Percentiles rank a stretch among this genome's conserved stretches.
Conservation (phyloP, 1,140 invertebrate species). For the Mesaphorura yosii region DNA sequence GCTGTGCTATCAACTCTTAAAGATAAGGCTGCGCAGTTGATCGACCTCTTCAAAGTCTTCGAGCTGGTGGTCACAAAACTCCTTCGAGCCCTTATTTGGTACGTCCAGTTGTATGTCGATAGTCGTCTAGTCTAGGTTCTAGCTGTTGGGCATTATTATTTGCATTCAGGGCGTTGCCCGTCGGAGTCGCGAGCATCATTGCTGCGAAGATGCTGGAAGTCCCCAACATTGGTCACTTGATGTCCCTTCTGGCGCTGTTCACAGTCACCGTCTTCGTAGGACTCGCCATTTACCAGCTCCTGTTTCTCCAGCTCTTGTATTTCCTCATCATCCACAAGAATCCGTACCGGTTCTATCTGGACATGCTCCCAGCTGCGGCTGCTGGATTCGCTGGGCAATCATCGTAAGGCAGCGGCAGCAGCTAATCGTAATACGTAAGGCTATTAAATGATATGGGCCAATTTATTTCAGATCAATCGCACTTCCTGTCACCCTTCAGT, state of each 20-base stretch:
- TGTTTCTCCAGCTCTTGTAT: neutral
- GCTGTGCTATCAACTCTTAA: neutral
- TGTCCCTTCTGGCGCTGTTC: neutral
- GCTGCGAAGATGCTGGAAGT: neutral
- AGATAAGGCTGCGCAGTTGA: neutral
- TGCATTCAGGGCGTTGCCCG: neutral
- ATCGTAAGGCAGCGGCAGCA: too few species aligned
- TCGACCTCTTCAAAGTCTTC: neutral
- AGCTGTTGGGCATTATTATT: too few species aligned
- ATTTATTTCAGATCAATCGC: slow-evolving; percentile 43
- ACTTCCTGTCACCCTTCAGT: slow-evolving; percentile 50
- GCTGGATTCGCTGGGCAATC: slow-evolving; percentile 33
- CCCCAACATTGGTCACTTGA: neutral
- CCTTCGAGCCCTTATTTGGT: neutral
- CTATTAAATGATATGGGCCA: too few species aligned
- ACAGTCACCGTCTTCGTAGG: neutral
- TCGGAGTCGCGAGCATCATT: neutral
- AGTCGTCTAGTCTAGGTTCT: too few species aligned
- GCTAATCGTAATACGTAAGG: too few species aligned
- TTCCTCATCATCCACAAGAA: neutral
- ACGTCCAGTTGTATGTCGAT: too few species aligned
- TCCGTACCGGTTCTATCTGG: neutral
- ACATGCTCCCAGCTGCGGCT: neutral
- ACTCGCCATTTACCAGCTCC: neutral
- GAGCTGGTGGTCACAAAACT: neutral